These are phyloP conservation scores for Chaenogobius annularis DNA, from an alignment of 2,113 vertebrate genomes.

Conservation along the genomic window DNA sequence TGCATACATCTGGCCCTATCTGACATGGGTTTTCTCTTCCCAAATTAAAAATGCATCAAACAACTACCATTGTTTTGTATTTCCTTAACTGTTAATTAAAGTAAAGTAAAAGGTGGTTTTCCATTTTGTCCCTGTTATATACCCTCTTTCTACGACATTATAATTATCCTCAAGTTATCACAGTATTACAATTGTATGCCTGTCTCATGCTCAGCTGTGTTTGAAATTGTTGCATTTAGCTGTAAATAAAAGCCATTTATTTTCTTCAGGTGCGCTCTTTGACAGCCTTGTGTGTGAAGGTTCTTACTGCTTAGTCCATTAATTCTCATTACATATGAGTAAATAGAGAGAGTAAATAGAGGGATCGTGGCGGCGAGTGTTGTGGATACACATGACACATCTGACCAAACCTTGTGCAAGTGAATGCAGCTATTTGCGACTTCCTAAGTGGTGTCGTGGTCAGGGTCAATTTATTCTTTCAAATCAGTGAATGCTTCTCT, in stretches of 20 bases:
- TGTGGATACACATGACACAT: no score
- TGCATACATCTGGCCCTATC: no score
- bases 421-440: neutral
- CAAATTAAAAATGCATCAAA: no score
- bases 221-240: neutral
- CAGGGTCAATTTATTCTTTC: neutral
- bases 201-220: neutral
- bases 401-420: neutral
- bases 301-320: conserved; percentile 10
- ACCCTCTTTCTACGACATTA: neutral
- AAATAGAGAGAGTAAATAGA: neutral
- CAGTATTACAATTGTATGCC: neutral
- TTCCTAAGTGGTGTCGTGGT: neutral
- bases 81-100: no score
- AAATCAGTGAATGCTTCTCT: neutral
- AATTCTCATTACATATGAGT: conserved; percentile 6
- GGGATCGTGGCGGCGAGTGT: conserved; percentile 9
- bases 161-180: neutral
- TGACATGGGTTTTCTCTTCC: neutral
- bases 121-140: neutral
- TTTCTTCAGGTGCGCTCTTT: neutral
- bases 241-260: conserved; percentile 34
- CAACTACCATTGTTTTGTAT: no score
- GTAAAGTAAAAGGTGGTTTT: neutral
- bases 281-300: neutral